Percentiles rank a stretch among this genome's conserved stretches.
These are phyloP conservation scores for Limanda limanda DNA, from an alignment of 2,113 vertebrate species.

Conservation along the genomic window DNA sequence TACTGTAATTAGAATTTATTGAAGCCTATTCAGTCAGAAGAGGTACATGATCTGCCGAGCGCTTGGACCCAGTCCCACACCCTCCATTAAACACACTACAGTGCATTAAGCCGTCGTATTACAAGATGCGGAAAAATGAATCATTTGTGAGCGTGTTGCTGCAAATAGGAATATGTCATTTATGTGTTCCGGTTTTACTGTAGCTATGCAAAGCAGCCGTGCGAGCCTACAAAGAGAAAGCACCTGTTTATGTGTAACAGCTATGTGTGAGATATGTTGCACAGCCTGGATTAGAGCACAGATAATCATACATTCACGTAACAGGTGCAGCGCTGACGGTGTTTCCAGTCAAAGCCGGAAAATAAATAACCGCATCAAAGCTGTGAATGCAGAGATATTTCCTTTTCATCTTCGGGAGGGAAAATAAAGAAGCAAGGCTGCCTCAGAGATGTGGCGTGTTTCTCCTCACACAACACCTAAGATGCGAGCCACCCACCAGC, in stretches of 20 bases:
- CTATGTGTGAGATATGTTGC: neutral
- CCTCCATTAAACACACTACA: conserved; percentile 52
- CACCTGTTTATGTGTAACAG: conserved; percentile 11
- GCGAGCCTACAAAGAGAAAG: conserved; percentile 33
- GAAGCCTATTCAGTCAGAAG: conserved; percentile 66
- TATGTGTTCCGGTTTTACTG: conserved; percentile 20
- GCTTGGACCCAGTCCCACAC: conserved; percentile 62
- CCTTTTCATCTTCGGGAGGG: neutral
- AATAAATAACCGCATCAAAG: conserved; percentile 42
- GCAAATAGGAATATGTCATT: conserved; percentile 46
- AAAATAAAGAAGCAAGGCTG: neutral
- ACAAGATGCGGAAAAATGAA: conserved; percentile 48
- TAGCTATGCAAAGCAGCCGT: conserved; percentile 12
- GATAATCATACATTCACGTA: conserved; percentile 35
- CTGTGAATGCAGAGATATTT: conserved; percentile 28
- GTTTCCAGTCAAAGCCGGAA: conserved; percentile 50
- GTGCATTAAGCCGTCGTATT: conserved; percentile 47
- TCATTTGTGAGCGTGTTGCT: conserved; percentile 53
- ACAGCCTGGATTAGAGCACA: neutral
- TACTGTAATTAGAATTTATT: conserved; percentile 76
- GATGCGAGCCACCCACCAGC: conserved; percentile 96
- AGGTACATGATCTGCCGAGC: conserved; percentile 66
- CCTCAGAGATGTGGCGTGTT: conserved; percentile 1
- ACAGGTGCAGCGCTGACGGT: conserved; percentile 24
- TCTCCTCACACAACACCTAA: conserved; percentile 86